Conservation (phyloP, 2,113 vertebrate species). For the Emydura subglobosa region DNA sequence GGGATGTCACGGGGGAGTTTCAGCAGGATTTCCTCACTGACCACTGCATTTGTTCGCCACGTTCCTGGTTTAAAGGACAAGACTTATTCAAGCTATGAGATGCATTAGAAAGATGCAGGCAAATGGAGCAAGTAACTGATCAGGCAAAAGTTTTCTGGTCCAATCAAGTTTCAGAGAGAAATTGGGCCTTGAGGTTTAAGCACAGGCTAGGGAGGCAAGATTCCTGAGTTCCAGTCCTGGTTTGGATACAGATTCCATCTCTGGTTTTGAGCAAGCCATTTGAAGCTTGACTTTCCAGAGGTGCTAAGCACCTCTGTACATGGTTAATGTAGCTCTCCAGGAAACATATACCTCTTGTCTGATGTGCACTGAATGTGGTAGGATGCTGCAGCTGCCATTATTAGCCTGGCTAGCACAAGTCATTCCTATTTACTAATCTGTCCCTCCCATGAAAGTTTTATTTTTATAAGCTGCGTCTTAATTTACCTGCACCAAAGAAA, state of each 20-base stretch:
- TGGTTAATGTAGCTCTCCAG: neutral
- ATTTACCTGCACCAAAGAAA: neutral
- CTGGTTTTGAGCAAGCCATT: neutral
- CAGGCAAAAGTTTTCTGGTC: neutral
- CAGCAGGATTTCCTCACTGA: constrained; percentile 80
- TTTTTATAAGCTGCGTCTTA: neutral
- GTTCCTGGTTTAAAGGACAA: constrained; percentile 82
- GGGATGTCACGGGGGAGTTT: constrained; percentile 87
- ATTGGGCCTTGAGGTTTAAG: neutral
- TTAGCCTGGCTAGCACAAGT: neutral
- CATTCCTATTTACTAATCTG: neutral
- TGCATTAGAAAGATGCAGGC: neutral
- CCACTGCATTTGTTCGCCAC: constrained; percentile 87
- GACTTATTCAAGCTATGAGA: neutral
- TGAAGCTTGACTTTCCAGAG: neutral
- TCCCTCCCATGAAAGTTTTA: neutral
- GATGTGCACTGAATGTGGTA: neutral
- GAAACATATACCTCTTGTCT: neutral
- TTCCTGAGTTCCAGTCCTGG: neutral
- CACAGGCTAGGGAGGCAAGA: neutral
- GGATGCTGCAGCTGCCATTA: neutral
- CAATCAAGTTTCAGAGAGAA: neutral
- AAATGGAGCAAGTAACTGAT: neutral
- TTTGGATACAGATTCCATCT: neutral
- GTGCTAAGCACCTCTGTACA: neutral